Conservation (phyloP, 1,140 invertebrate species). For the Physella acuta region DNA sequence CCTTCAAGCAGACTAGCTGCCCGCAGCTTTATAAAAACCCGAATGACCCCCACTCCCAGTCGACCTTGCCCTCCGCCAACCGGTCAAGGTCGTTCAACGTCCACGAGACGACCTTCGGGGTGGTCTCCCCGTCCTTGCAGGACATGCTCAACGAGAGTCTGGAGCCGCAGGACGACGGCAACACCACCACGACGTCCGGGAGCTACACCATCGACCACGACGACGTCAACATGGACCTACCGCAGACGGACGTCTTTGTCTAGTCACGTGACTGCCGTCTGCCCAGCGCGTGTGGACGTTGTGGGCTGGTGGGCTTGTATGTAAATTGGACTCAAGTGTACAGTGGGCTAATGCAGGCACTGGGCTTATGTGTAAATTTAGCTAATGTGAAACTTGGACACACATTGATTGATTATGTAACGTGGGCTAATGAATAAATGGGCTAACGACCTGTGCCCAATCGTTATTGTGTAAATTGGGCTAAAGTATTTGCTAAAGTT, state of each 20-base stretch:
- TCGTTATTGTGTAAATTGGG: too few relatives aligned
- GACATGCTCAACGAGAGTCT: slow-evolving; percentile 5
- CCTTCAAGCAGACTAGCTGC: slow-evolving; percentile 1
- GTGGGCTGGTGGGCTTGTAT: too few relatives aligned
- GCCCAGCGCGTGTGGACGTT: too few relatives aligned
- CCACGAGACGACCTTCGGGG: not conserved
- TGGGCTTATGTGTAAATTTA: too few relatives aligned
- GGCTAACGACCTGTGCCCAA: too few relatives aligned
- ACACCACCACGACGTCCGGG: slow-evolving; percentile 5
- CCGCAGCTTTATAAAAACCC: slow-evolving; percentile 1
- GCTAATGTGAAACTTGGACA: too few relatives aligned
- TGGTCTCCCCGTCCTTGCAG: not conserved
- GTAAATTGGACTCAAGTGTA: too few relatives aligned
- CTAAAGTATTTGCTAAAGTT: too few relatives aligned
- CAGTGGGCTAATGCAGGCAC: too few relatives aligned
- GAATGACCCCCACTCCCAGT: not conserved
- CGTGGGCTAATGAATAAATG: too few relatives aligned
- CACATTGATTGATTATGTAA: too few relatives aligned
- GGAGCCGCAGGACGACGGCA: slow-evolving; percentile 9
- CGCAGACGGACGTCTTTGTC: slow-evolving; percentile 11
- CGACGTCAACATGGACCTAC: not conserved
- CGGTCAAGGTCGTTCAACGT: not conserved
- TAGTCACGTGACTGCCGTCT: too few relatives aligned
- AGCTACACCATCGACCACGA: slow-evolving; percentile 19
- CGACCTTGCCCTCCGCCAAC: not conserved